Base-by-base conservation (phyloP, 2,888 invertebrate species). In the Netelia fuscicornis region DNA sequence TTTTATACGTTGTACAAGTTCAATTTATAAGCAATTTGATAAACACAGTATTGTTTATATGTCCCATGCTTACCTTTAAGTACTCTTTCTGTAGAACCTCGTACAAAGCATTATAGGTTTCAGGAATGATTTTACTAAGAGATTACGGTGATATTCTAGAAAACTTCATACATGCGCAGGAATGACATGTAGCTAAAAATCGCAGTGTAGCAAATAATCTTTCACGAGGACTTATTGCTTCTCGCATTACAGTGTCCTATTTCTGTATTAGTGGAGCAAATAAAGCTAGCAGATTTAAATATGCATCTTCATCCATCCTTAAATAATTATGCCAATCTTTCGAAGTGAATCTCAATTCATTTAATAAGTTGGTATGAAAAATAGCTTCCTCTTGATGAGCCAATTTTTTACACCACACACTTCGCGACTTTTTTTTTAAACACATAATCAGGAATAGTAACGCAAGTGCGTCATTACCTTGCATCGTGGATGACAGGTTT, bases 71-170 rank as follows among this genome's bases (percentile, higher is more conserved):
- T 17, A 56, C 56, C 56, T 56, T 56, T n/a, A 56, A 56, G 13
- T 56, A 56, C 13, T 56, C 17, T 56, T 56, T n/a, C 13, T 17
- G 13, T n/a, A 56, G 56, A 56, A 56, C 56, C 1, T 56, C 17
- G n/a, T 56, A 56, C n/a, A 56, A n/a, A 6, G 56, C 56, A 13
- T 56, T 5, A 56, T 17, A 56, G 6, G 56, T 56, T n/a, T 56
- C 56, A 56, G 56, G 56, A n/a, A 56, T 56, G 11, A 56, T 56
- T 56, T 56, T 56, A 6, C 56, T n/a, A n/a, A 56, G 56, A 6
- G n/a, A 1, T 56, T 56, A 17, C 10, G 56, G n/a, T 56, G 56
- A 56, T 17, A 56, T 56, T 17, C 1, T 17, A 17, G n/a, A n/a
- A n/a, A 56, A 56, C n/a, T 56, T 56, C 56, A 56, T 6, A 6